These are phyloP conservation scores for Silurus meridionalis DNA, from an alignment of 2,113 vertebrate genomes.

Conservation along the genomic window DNA sequence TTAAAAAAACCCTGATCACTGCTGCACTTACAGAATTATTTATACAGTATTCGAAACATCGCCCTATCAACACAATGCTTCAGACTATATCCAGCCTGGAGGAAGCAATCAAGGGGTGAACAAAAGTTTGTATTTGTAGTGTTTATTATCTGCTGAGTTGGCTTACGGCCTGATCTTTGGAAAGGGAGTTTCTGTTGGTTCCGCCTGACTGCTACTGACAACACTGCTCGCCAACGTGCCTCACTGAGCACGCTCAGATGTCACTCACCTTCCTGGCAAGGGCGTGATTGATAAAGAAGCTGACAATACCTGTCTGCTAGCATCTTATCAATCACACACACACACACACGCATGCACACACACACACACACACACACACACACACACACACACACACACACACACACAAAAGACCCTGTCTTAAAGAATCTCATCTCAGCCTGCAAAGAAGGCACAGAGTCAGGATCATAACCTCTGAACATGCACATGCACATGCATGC, in stretches of 20 bases:
- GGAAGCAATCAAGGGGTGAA: slow-evolving; percentile 25
- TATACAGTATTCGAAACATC: background rate
- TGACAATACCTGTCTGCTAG: slow-evolving; percentile 37
- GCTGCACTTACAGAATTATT: background rate
- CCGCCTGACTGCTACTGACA: slow-evolving; percentile 26
- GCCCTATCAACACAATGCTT: background rate
- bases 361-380: background rate
- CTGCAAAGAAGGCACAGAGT: slow-evolving; percentile 18
- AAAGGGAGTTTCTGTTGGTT: slow-evolving; percentile 2
- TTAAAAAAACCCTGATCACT: background rate
- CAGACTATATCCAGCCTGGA: slow-evolving; percentile 12
- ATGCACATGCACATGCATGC: background rate
- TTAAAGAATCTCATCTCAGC: slow-evolving; percentile 27
- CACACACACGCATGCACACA: background rate
- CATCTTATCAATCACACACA: slow-evolving; percentile 25
- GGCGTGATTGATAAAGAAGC: slow-evolving; percentile 38
- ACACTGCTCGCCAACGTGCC: slow-evolving; percentile 13
- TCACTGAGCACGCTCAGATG: slow-evolving; percentile 30
- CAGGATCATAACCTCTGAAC: background rate
- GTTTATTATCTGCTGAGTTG: slow-evolving; percentile 10
- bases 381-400: background rate
- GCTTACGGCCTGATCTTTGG: slow-evolving; percentile 14
- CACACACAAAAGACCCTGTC: slow-evolving; percentile 11
- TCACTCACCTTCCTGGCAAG: slow-evolving; percentile 30
- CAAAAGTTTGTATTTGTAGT: slow-evolving; percentile 16